Conservation (phyloP, 2,888 invertebrate species). For the Calliopum simillimum region DNA sequence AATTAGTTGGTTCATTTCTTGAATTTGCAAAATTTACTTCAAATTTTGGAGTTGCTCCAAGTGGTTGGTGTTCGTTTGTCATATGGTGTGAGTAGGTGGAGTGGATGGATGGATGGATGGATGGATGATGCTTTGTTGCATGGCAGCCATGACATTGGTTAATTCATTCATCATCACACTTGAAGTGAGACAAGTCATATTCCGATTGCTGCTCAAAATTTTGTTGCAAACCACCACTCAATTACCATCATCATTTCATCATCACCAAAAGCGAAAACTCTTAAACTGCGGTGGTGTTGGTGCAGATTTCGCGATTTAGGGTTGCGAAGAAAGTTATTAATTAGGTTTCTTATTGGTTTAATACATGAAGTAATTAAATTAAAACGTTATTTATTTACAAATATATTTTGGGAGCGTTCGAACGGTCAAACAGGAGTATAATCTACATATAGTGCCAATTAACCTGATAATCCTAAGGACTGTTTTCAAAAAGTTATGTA, state of each 20-base stretch:
- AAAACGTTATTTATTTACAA: no score
- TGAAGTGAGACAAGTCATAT: constrained; percentile 11
- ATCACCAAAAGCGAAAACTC: background rate
- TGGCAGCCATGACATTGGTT: background rate
- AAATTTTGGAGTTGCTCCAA: constrained; percentile 34
- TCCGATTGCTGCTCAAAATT: background rate
- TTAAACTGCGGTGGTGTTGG: background rate
- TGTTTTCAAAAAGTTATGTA: no score
- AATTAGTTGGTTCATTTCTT: constrained; percentile 37
- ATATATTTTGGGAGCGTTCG: no score
- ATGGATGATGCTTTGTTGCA: background rate
- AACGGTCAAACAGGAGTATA: no score
- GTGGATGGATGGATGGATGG: background rate
- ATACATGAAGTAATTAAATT: no score
- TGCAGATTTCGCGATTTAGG: background rate
- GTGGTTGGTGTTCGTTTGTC: background rate
- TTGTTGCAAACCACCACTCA: constrained; percentile 22
- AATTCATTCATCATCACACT: constrained; percentile 28
- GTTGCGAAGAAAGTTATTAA: no score
- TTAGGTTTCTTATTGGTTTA: no score
- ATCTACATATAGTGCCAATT: no score
- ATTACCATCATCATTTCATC: constrained; percentile 11
- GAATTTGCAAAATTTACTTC: constrained; percentile 27
- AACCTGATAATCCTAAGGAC: no score
- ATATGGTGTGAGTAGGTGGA: background rate